Evolutionary conservation across 1,140 invertebrate species (phyloP).

Genomic region (Bombus waltoni): DNA sequence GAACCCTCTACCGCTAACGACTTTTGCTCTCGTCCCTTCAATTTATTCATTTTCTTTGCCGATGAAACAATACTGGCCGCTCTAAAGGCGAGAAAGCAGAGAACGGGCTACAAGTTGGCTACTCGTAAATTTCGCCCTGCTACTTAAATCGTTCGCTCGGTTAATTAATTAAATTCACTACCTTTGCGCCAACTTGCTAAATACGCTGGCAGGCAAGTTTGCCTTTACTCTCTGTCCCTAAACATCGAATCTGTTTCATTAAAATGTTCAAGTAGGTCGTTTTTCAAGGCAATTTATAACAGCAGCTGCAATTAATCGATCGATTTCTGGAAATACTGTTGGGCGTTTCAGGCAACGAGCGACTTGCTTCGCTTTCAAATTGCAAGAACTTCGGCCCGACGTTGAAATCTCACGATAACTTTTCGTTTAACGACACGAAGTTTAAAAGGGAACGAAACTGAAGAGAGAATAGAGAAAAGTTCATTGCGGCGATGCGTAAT

Average conservation of each 20-base stretch:
- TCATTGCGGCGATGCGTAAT: background rate
- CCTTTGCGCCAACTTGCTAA: conserved; percentile 25
- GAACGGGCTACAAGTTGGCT: conserved; percentile 15
- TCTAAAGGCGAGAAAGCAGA: conserved; percentile 1
- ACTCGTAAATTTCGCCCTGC: conserved; percentile 37
- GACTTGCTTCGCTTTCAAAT: background rate
- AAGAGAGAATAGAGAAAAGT: too few relatives aligned
- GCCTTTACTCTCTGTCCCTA: background rate
- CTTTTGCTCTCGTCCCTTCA: background rate
- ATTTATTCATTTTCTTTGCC: conserved; percentile 31
- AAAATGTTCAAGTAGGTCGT: background rate
- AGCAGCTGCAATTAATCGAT: background rate
- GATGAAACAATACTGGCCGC: background rate
- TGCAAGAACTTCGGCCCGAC: too few relatives aligned
- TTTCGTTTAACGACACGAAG: too few relatives aligned
- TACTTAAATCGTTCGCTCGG: conserved; percentile 39
- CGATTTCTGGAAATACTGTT: background rate
- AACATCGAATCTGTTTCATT: background rate
- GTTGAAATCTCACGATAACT: background rate
- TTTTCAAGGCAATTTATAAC: background rate
- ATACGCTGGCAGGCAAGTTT: background rate
- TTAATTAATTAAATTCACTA: conserved; percentile 66
- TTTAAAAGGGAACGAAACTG: too few relatives aligned
- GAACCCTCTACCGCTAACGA: background rate
- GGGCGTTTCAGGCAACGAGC: background rate